Evolutionary conservation across 2,797 vertebrate genomes (phyloP).

Genomic region (Valencia hispanica): DNA sequence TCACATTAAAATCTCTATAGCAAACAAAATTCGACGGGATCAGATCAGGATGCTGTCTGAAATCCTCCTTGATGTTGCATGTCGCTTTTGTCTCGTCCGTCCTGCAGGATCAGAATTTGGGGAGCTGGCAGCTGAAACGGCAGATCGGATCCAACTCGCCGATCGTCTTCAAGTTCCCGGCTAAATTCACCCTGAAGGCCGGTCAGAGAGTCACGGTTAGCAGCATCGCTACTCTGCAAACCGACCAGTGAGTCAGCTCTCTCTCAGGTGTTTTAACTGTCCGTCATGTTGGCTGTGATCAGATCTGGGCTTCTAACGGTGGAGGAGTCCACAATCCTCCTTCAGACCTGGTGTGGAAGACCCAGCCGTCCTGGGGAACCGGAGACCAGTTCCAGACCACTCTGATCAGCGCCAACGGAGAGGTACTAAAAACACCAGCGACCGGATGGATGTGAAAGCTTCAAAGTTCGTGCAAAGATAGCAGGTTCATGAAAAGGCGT

Average conservation of each 20-base stretch:
- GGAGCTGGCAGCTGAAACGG: conserved; percentile 95
- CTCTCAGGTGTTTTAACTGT: background rate
- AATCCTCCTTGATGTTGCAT: background rate
- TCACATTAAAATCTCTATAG: no score
- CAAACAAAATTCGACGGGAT: no score
- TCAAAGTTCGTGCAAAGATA: background rate
- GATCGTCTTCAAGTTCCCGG: conserved; percentile 89
- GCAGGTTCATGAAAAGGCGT: background rate
- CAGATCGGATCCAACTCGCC: conserved; percentile 87
- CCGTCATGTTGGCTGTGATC: background rate
- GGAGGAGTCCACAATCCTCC: conserved; percentile 90
- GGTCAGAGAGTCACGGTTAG: conserved; percentile 92
- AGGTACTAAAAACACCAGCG: conserved; percentile 75
- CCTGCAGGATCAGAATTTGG: conserved; percentile 90
- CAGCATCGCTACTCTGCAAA: fast-evolving
- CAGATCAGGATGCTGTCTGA: no score
- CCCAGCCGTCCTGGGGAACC: conserved; percentile 89
- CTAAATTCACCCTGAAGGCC: conserved; percentile 91
- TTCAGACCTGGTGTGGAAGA: conserved; percentile 93
- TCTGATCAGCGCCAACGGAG: conserved; percentile 88
- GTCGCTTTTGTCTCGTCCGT: background rate
- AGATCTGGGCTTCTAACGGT: conserved; percentile 93
- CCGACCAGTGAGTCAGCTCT: background rate
- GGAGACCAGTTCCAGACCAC: conserved; percentile 92
- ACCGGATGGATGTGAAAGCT: background rate